A percentile compares a stretch with the other conserved stretches of the same genome.
These are phyloP conservation scores for Microcaecilia unicolor DNA, from an alignment of 2,797 vertebrate species.

Conservation along the genomic window DNA sequence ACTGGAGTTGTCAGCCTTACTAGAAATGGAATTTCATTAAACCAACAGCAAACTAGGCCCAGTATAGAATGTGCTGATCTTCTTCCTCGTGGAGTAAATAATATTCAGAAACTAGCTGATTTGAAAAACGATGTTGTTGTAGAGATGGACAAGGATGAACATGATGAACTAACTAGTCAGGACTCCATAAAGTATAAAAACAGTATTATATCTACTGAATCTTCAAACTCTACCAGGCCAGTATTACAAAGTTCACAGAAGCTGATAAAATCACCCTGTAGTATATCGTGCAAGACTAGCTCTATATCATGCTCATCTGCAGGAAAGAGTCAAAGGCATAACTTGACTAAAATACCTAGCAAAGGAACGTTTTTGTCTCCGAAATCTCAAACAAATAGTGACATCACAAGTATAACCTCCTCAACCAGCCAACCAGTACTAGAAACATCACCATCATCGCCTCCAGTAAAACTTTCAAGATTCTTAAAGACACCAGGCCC, in stretches of 20 bases:
- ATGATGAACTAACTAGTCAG: slow-evolving; percentile 36
- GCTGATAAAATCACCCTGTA: slow-evolving; percentile 49
- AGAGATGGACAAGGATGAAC: slow-evolving; percentile 55
- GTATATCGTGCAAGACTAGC: slow-evolving; percentile 38
- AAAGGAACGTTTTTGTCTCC: slow-evolving; percentile 63
- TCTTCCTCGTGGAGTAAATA: slow-evolving; percentile 54
- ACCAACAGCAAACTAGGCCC: slow-evolving; percentile 22
- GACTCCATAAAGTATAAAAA: slow-evolving; percentile 26
- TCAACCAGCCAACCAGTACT: slow-evolving; percentile 8
- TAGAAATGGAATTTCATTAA: slow-evolving; percentile 48
- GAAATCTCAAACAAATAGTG: slow-evolving; percentile 42
- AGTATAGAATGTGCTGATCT: slow-evolving; percentile 47
- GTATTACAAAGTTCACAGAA: slow-evolving; percentile 50
- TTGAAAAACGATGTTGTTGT: slow-evolving; percentile 48
- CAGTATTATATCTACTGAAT: slow-evolving; percentile 39
- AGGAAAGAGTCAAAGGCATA: slow-evolving; percentile 44
- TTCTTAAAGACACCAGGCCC: slow-evolving; percentile 57
- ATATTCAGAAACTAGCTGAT: slow-evolving; percentile 44
- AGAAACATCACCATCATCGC: slow-evolving; percentile 55
- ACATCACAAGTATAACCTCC: slow-evolving; percentile 15
- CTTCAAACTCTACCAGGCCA: slow-evolving; percentile 39
- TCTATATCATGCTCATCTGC: slow-evolving; percentile 43
- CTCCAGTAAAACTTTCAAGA: slow-evolving; percentile 58
- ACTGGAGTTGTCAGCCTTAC: slow-evolving; percentile 41
- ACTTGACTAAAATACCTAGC: slow-evolving; percentile 66